These are phyloP conservation scores for Schlechtendalia chinensis DNA, from an alignment of 1,140 invertebrate species.

Conservation along the genomic window DNA sequence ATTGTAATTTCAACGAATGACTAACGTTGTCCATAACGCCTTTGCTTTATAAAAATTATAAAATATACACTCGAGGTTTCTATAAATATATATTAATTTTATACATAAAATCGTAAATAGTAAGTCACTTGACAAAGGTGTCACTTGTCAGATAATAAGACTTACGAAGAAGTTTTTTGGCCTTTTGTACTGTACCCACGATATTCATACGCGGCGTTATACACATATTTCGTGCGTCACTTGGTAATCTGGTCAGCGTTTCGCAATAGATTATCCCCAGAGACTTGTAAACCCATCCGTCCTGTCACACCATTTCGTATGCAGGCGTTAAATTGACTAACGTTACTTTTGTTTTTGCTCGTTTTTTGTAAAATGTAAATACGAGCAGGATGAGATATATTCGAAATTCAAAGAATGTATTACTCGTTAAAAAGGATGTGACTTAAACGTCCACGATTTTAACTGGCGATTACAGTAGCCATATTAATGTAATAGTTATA, in stretches of 20 bases:
- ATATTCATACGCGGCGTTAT: not conserved
- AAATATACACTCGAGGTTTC: too few species aligned
- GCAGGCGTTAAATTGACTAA: not conserved
- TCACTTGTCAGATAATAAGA: not conserved
- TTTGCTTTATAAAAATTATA: too few species aligned
- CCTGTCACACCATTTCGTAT: not conserved
- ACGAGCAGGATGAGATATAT: too few species aligned
- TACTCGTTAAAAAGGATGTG: too few species aligned
- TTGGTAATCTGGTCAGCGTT: not conserved
- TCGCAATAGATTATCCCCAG: not conserved
- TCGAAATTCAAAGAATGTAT: too few species aligned
- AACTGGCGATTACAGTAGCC: too few species aligned
- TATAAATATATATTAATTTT: too few species aligned
- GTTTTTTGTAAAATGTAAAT: not conserved
- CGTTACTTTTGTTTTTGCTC: not conserved
- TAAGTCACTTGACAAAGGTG: not conserved
- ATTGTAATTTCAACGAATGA: too few species aligned
- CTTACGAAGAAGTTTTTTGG: not conserved
- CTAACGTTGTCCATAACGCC: too few species aligned
- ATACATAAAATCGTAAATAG: not conserved
- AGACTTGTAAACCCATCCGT: not conserved
- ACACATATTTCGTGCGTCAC: not conserved
- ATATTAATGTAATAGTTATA: too few species aligned
- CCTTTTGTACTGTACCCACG: too few species aligned
- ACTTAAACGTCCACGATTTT: too few species aligned